Percentiles rank a stretch among this genome's conserved stretches.
phyloP scores from a whole-genome alignment of 2,113 vertebrate genomes.

The Anser brachyrhynchus region DNA sequence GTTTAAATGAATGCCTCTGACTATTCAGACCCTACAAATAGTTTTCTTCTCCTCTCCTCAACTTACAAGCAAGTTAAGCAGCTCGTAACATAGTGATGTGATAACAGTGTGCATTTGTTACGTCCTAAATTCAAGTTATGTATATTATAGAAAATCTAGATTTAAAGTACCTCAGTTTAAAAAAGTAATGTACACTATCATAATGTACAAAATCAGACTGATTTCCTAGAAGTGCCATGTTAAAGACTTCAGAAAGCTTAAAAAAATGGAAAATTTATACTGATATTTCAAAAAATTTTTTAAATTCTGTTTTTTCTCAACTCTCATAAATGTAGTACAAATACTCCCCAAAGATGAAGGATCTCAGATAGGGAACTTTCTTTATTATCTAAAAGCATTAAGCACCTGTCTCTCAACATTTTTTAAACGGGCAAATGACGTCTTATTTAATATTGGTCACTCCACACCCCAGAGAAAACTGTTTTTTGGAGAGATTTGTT shows the following conservation, averaged over 20 bases:
- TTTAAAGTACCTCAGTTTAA: background rate
- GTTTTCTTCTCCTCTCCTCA: too few relatives aligned
- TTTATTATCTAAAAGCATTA: background rate
- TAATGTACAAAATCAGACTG: background rate
- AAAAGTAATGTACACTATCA: background rate
- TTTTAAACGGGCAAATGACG: background rate
- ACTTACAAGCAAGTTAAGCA: fast-evolving
- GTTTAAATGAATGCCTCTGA: background rate
- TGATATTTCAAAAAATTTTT: background rate
- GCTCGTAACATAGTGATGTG: fast-evolving
- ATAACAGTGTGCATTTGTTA: fast-evolving
- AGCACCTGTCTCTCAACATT: background rate
- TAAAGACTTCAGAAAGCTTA: background rate
- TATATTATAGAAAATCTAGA: background rate
- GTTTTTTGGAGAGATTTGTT: background rate
- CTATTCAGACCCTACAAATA: background rate
- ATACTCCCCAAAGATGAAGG: background rate
- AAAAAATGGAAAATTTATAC: background rate
- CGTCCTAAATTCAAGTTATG: fast-evolving
- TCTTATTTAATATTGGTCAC: background rate
- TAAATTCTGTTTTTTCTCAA: background rate
- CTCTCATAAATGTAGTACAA: background rate
- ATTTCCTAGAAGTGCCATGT: background rate
- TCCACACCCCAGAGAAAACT: background rate
- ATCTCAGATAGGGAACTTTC: background rate